Evolutionary conservation across 2,113 vertebrate genomes (phyloP), one percentile per base, ranked within the genome.

Genomic region (Pleuronectes platessa): DNA sequence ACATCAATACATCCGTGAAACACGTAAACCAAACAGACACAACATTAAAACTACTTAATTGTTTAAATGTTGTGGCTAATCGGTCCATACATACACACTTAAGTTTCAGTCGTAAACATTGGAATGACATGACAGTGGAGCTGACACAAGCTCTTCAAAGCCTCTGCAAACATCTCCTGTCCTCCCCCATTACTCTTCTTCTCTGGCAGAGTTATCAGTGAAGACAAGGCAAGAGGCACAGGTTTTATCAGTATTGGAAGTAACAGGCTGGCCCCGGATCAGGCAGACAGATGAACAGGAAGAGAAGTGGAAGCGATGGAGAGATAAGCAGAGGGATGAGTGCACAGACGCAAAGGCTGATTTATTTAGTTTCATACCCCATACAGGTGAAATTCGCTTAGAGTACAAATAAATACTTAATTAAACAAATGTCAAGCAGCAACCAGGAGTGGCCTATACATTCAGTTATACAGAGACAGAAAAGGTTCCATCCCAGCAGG

Each of bases 391-490:
- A 42, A 78, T 84, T 72, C 82, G 63, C 61, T 21, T 5, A 42
- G 47, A 83, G 51, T 51, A 79, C 3, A 10, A 74, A 85, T 79
- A 35, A 71, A 71, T 78, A 64, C 78, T 84, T 56, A 61, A 71
- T 82, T 64, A 74, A 68, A 68, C 56, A 83, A 81, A 76, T 76
- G 61, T 45, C 74, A 82, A 82, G 61, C 65, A 84, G 71, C 53
- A 2, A 20, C 64, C 0, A 2, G 42, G 59, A 60, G 61, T 23
- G 42, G 18, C 37, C 15, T 55, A 15, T 49, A 42, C 45, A 59
- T 76, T 61, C 60, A 74, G 53, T 51, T 76, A 6, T 31, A 60
- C 56, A 61, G 67, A 20, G 26, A 68, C 45, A 71, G 7, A 24
- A 60, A n/a, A 40, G 37, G 67, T 10, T 77, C 7, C 40, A 18